A percentile compares a stretch with the other conserved stretches of the same genome.
phyloP scores from a whole-genome alignment of 1,140 invertebrate genomes.

The Triops longicaudatus region DNA sequence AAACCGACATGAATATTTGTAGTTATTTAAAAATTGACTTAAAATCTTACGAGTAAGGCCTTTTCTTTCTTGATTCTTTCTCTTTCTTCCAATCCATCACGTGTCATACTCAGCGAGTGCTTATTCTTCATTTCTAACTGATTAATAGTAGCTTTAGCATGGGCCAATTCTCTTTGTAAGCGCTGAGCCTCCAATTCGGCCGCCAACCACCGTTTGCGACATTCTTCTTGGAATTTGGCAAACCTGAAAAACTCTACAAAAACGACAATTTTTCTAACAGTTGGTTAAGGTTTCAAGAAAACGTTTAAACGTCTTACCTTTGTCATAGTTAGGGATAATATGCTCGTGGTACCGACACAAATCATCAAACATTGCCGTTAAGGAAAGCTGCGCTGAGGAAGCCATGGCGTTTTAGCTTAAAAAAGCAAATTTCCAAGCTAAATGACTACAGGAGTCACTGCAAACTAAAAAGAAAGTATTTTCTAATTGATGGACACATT shows the following conservation, averaged over 20 bases:
- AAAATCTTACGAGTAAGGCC: constrained; percentile 46
- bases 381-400: constrained; percentile 34
- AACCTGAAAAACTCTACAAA: constrained; percentile 60
- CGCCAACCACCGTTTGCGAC: constrained; percentile 55
- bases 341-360: constrained; percentile 37
- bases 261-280: constrained; percentile 19
- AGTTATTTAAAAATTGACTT: constrained; percentile 23
- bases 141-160: constrained; percentile 52
- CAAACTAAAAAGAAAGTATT: not conserved
- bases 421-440: not conserved
- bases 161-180: constrained; percentile 55
- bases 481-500: not conserved
- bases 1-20: constrained; percentile 29
- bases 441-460: not conserved
- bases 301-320: constrained; percentile 36
- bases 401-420: not conserved
- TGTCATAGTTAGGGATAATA: constrained; percentile 36
- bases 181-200: constrained; percentile 56
- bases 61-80: constrained; percentile 53
- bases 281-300: not conserved
- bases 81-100: constrained; percentile 62
- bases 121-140: constrained; percentile 65
- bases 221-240: constrained; percentile 58
- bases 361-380: constrained; percentile 42
- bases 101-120: constrained; percentile 64